Base-by-base conservation (phyloP, 1,140 invertebrate species). In the Ceratosolen solmsi region DNA sequence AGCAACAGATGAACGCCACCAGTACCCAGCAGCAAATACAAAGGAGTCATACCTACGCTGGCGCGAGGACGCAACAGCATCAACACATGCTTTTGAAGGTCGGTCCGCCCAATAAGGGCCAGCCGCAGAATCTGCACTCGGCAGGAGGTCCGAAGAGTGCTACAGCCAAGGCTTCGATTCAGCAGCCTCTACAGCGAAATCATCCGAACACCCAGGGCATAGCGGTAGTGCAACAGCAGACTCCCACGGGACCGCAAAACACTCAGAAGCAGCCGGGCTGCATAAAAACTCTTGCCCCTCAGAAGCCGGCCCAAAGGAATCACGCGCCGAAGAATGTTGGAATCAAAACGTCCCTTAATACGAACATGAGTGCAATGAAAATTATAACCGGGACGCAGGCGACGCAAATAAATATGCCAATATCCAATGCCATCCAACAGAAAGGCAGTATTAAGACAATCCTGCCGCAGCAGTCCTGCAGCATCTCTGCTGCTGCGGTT, bases 241-340 rank as follows among this genome's bases (percentile, higher is more conserved):
- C 17, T 1, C 13, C n/a, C 5, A 8, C 17, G 1, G 22, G 17
- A 2, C 51, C 51, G 15, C 68, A 56, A 15, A 72, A 58, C 33
- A 33, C 56, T 1, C 56, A 51, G 8, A 74, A 80, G 25, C 79
- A 90, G 41, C 87, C 89, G 0, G 90, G 90, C 25, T 90, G 89
- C 56, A 89, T 91, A 8, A 91, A 91, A 36, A 91, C 90, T 0
- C 90, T 91, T 68, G 87, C 89, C 0, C 84, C 89, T 7, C 90
- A 91, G 46, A 91, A 91, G 70, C 84, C 88, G 0, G 27, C 82
- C 2, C 87, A 87, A 41, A 87, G 87, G 22, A 89, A 89, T 80
- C 86, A 89, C n/a, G 65, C 84, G 20, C 85, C 87, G 27, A 90
- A 90, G 72, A 75, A 83, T 9, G 73, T 74, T 25, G 82, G 86